phyloP scores from a whole-genome alignment of 2,113 vertebrate genomes.

The Pseudonaja textilis region DNA sequence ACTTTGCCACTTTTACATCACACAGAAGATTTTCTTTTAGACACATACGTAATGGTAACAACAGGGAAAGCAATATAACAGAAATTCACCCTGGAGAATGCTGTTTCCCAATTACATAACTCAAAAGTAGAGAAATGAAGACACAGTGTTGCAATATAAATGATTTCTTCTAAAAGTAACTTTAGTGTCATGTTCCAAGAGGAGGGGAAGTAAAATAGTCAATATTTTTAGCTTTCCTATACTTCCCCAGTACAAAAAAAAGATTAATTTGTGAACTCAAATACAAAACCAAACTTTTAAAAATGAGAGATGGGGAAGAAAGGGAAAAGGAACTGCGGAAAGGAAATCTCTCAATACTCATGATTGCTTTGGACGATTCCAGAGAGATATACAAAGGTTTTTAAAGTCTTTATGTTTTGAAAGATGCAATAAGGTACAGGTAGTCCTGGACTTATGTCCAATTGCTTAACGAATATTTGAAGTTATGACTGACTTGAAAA shows the following conservation, averaged over 20 bases:
- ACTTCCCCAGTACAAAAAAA: neutral
- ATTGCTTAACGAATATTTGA: neutral
- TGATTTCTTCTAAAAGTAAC: neutral
- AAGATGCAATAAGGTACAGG: neutral
- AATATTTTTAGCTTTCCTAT: neutral
- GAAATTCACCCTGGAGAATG: constrained; percentile 7
- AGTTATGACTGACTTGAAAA: neutral
- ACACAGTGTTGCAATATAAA: neutral
- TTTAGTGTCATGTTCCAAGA: neutral
- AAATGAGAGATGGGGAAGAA: neutral
- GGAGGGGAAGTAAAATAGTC: neutral
- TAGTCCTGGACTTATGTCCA: neutral
- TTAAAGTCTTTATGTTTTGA: neutral
- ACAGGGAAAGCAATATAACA: constrained; percentile 3
- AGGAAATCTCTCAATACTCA: neutral
- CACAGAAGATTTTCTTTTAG: neutral
- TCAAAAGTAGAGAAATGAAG: neutral
- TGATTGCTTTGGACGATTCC: neutral
- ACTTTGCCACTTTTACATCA: neutral
- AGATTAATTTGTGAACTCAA: neutral
- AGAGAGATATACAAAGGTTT: neutral
- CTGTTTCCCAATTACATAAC: neutral
- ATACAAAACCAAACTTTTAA: neutral
- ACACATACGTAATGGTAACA: neutral
- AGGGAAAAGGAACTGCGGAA: neutral